Percentiles rank a stretch among this genome's conserved stretches.
Evolutionary conservation across 2,113 vertebrate genomes (phyloP).

Genomic region (Picathartes gymnocephalus): DNA sequence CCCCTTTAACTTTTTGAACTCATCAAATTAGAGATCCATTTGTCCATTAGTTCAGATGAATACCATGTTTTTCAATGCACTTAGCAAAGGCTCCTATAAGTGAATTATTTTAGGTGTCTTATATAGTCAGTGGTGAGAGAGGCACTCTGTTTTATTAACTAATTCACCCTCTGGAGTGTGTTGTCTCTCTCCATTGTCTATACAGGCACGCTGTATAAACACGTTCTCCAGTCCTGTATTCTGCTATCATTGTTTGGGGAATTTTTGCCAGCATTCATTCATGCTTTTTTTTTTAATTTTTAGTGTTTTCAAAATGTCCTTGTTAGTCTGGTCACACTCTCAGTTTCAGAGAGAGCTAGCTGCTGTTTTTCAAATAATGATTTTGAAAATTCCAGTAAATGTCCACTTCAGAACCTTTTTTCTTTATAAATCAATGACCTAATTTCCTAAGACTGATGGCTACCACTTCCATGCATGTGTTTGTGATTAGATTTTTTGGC

Average conservation of each 20-base stretch:
- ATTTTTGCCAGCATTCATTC: not conserved
- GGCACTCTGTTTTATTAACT: not conserved
- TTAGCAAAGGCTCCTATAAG: not conserved
- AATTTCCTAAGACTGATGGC: constrained; percentile 41
- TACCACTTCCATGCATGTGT: constrained; percentile 33
- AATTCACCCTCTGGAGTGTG: not conserved
- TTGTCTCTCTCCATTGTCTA: not conserved
- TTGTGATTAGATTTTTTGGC: constrained; percentile 31
- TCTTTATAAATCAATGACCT: not conserved
- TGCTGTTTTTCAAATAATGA: constrained; percentile 22
- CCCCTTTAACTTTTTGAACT: not conserved
- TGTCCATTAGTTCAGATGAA: not conserved
- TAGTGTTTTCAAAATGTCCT: not conserved
- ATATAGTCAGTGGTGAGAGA: not conserved
- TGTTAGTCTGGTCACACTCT: not conserved
- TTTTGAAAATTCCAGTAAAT: constrained; percentile 4
- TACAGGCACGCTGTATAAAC: not conserved
- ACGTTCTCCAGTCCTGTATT: not conserved
- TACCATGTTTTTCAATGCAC: not conserved
- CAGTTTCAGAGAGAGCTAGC: not conserved
- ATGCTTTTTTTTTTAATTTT: not conserved
- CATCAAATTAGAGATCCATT: not conserved
- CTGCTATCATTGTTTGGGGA: not conserved
- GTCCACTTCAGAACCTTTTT: not conserved
- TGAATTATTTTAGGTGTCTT: not conserved